Base-by-base conservation (phyloP, 2,113 vertebrate genomes). In the Poeciliopsis turrubarensis region DNA sequence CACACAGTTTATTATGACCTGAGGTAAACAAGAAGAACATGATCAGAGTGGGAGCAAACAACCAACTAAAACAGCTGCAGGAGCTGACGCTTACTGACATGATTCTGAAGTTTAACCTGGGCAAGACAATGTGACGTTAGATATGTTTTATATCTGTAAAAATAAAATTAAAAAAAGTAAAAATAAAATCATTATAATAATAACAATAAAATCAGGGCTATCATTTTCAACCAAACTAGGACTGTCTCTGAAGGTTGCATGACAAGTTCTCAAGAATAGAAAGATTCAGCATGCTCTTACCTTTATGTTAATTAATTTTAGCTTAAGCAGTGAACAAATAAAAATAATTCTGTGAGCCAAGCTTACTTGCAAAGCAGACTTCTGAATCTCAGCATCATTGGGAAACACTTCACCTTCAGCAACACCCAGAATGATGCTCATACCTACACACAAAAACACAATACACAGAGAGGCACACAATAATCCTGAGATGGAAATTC, bases 301-400 rank as follows among this genome's bases (percentile, higher is more conserved):
- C 19, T 68, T 27, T 1, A 5, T 30, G 19, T 1, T 51, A 11
- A 70, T 2, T n/a, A 13, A 1, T 32, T n/a, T 60, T 37, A n/a
- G 22, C 13, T 3, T 37, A 13, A 39, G 19, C 5, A 31, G 34
- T 22, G n/a, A 14, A 27, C 34, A 61, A 71, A 39, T 9, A 13
- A 13, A 34, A 57, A 37, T n/a, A 5, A 19, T 0, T 22, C 19
- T 22, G 39, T 41, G 14, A 41, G 39, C 39, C 39, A 60, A 13
- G 17, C 61, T 79, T n/a, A 92, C 91, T 71, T 99, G 98, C 47
- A 99, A 95, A 0, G 97, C 97, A 41, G 97, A 98, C 79, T 99
- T 99, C 93, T 99, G 97, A 90, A 98, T 98, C 89, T 99, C 98
- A 0, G 97, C 97, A 73, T 99, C 97, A 0, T 97, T 97, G 70